phyloP scores from a whole-genome alignment of 2,113 vertebrate genomes.

The Litocranius walleri region DNA sequence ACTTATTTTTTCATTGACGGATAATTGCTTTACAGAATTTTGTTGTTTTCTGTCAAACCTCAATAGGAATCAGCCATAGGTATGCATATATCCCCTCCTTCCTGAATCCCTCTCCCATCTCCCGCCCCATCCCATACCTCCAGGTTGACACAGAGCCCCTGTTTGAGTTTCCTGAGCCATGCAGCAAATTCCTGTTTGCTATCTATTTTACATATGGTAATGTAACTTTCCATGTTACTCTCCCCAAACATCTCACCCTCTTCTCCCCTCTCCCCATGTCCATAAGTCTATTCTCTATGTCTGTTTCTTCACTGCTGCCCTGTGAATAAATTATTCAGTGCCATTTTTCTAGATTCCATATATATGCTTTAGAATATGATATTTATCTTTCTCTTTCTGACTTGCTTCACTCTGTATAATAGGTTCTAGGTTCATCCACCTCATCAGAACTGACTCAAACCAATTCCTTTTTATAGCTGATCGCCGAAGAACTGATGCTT shows the following conservation, averaged over 20 bases:
- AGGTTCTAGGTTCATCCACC: neutral
- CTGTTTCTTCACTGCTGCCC: neutral
- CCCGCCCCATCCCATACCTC: neutral
- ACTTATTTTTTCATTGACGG: neutral
- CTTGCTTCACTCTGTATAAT: neutral
- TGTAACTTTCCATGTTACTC: neutral
- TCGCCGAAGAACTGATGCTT: fast-evolving
- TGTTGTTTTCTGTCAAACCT: neutral
- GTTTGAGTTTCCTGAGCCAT: no score
- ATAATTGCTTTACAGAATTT: neutral
- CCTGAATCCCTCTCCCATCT: neutral
- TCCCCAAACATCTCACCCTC: neutral
- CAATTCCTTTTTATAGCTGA: neutral
- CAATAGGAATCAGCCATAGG: neutral
- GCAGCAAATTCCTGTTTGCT: neutral
- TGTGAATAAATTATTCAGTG: neutral
- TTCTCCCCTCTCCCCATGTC: neutral
- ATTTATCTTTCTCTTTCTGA: neutral
- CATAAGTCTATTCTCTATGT: neutral
- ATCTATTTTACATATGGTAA: neutral
- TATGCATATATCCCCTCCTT: neutral
- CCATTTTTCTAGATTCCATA: neutral
- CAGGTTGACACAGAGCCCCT: neutral
- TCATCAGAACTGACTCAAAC: neutral
- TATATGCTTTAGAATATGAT: neutral